Base-by-base conservation (phyloP, 2,113 vertebrate species). In the Illadopsis cleaveri region DNA sequence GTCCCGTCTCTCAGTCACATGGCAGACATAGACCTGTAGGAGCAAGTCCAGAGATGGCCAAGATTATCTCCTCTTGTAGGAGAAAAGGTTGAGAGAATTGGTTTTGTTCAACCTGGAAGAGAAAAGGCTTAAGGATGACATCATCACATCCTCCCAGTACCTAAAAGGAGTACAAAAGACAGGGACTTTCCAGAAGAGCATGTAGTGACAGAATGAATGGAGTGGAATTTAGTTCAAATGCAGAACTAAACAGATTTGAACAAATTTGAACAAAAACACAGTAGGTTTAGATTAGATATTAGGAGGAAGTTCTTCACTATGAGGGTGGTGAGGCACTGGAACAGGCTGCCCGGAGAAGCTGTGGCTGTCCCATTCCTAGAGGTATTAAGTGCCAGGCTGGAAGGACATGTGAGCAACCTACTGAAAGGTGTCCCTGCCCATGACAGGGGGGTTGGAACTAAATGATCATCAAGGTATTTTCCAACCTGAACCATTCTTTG, bases 71-170 rank as follows among this genome's bases (percentile, higher is more conserved):
- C 25, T 56, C 31, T 50, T 14, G 17, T 25, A 66, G 9, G 8
- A 65, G 10, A 8, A 50, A 48, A 65, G 5, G 11, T 8, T 65
- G 42, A 48, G 9, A 56, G 25, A 33, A 56, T 8, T 64, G 13
- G 6, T 56, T 72, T 72, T 48, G 11, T 10, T 72, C 50, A 42
- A 9, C 27, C 15, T 65, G 42, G 42, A 37, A 64, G 62, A 54
- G 20, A 62, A 54, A 50, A 65, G 27, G 6, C 27, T 64, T 80
- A 0, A 0, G 6, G 20, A 12, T 50, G 35, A 57, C 17, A 38
- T 15, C 18, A 57, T 33, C 58, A 42, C 19, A 65, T 5, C 19
- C 37, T 58, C 64, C 15, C 27, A 58, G 10, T 28, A 37, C 44
- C 22, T 50, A 23, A 28, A 57, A 8, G 12, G 31, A 37, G 5